Evolutionary conservation across 2,888 invertebrate genomes (phyloP), one percentile per base, ranked within the genome.

Genomic region (Drosophila affinis): DNA sequence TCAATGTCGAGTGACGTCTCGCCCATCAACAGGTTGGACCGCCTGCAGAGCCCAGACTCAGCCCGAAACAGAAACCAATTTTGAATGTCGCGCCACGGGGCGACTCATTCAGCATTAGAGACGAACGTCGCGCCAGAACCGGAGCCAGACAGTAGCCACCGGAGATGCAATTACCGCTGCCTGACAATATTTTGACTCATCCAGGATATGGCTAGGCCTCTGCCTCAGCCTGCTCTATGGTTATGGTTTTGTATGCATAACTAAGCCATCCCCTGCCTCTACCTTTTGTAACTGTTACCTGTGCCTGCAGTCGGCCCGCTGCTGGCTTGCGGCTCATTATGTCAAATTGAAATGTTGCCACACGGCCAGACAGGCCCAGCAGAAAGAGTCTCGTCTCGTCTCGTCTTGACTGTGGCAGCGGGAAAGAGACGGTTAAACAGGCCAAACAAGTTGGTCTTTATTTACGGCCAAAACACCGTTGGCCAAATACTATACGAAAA

Each of bases 101-200:
- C 88, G 67, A 79, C 88, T 79, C 87, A 87, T 83, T 81, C 85
- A 80, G 70, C 71, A 72, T 67, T 79, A 72, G 74, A 74, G 74
- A 74, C 62, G 74, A 71, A 24, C 29, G 49, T 55, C 47, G 27
- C 56, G 55, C 64, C 81, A 24, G 5, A 24, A 0, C 5, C 24
- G 0, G 24, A 5, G 3, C 24, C 5, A 82, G 82, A 87, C 82
- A 49, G 82, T 87, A 82, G 82, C 82, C 34, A 3, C 83, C 83
- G 65, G 76, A 48, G 62, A 34, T 84, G 62, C 85, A 85, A 87
- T 87, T 85, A 87, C 83, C 87, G 83, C 79, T 85, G 78, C 83
- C 83, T 81, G 83, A 49, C 64, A 71, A 77, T 84, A 76, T 84
- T 84, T 65, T 82, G 81, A 82, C 87, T 82, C 71, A 71, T 9